Conservation (phyloP, 2,113 vertebrate genomes). For the Pseudorectes ferrugineus region DNA sequence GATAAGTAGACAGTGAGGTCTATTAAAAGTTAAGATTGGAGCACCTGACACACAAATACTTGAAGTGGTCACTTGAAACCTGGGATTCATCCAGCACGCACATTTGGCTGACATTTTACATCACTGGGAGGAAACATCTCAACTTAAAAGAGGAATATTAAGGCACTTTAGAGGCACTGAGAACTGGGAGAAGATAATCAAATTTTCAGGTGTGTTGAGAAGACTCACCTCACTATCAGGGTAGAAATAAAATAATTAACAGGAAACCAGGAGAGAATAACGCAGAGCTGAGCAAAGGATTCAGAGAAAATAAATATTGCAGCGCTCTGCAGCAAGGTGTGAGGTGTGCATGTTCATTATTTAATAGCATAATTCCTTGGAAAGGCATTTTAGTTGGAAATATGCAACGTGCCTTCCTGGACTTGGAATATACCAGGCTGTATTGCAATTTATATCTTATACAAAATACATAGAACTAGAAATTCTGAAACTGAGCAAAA, state of each 20-base stretch:
- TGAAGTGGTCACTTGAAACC: neutral
- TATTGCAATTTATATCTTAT: neutral
- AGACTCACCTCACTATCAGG: neutral
- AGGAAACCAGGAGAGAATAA: neutral
- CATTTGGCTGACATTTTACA: neutral
- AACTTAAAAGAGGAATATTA: neutral
- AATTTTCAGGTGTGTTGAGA: neutral
- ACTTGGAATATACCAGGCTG: neutral
- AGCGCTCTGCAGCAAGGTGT: neutral
- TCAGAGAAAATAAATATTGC: neutral
- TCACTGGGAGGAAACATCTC: neutral
- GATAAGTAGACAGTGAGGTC: neutral
- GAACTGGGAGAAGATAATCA: neutral
- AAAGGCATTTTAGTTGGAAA: neutral
- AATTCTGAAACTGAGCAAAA: neutral
- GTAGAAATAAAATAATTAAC: neutral
- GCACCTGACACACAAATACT: neutral
- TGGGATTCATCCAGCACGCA: neutral
- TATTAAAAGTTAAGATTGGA: neutral
- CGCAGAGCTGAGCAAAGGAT: neutral
- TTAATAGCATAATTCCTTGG: neutral
- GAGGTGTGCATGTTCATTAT: neutral
- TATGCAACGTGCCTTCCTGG: accelerated
- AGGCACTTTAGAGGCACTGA: neutral
- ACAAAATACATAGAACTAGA: neutral